Evolutionary conservation across 2,113 vertebrate genomes (phyloP), one percentile per base, ranked within the genome.

Genomic region (Esox niger): DNA sequence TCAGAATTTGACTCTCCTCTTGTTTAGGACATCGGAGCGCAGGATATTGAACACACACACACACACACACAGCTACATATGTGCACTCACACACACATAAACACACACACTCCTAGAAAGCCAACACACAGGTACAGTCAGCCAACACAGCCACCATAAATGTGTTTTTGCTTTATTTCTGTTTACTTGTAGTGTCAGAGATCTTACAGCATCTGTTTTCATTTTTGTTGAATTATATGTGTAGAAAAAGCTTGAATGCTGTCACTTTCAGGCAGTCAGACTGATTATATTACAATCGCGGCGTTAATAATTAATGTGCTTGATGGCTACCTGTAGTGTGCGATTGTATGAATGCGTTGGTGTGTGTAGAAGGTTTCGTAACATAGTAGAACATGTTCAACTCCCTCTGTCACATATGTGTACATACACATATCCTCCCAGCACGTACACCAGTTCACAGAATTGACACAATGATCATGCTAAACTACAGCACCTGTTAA

Each of bases 221-320:
- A 61, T 82, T 89, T 87, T 82, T 70, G 21, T 66, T 76, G 82
- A 86, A 82, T 81, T 82, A 83, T 78, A 64, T 77, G 68, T 77
- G 72, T 70, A 83, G 80, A 83, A 84, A 82, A 83, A 82, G 79
- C 68, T 64, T 80, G 78, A 84, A 79, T 77, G 75, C 62, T 75
- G 77, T 77, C 71, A 76, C 82, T 69, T 83, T 79, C 75, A 75
- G 43, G 77, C 69, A 58, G 70, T 83, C 77, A 80, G 66, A 75
- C 52, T 67, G 59, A 71, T 72, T 60, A 79, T 77, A 81, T 82
- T 71, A 70, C 72, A 74, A 49, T 70, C 66, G 75, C 46, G 62
- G 69, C 46, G 62, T 5, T 46, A 58, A 70, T 61, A 66, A 82
- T 63, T 61, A 64, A 82, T 63, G 76, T 76, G 79, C 68, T 73